phyloP scores from a whole-genome alignment of 1,140 invertebrate species.

The Pristionchus pacificus region DNA sequence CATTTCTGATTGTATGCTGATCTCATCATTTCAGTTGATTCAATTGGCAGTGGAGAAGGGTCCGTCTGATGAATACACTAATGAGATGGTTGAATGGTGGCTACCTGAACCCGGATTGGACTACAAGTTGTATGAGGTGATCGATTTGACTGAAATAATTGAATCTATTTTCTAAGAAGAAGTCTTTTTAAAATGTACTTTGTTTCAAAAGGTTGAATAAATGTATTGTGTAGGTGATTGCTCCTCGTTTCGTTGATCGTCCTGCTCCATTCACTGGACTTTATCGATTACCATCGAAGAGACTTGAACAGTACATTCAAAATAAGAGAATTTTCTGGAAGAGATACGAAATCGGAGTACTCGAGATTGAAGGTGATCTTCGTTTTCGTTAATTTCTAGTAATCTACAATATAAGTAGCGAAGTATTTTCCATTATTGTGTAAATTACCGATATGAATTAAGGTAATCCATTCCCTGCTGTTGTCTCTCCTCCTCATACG shows the following conservation, averaged over 20 bases:
- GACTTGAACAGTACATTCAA: conserved; percentile 33
- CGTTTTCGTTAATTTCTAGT: too few species aligned
- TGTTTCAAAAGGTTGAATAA: too few species aligned
- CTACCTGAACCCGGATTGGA: conserved; percentile 41
- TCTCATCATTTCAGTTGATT: conserved; percentile 44
- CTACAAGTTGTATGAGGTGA: conserved; percentile 41
- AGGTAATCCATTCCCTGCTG: conserved; percentile 35
- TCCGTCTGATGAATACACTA: conserved; percentile 44
- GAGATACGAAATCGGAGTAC: conserved; percentile 36
- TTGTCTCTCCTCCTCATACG: conserved; percentile 10
- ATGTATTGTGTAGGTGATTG: conserved; percentile 25
- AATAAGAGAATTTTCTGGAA: conserved; percentile 29
- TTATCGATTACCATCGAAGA: conserved; percentile 36
- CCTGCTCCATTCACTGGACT: conserved; percentile 43
- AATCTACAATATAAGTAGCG: too few species aligned
- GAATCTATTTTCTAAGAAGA: too few species aligned
- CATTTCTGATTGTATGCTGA: too few species aligned
- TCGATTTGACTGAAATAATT: too few species aligned
- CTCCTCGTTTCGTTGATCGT: conserved; percentile 39
- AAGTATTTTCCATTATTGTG: too few species aligned
- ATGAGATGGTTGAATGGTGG: conserved; percentile 54
- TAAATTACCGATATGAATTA: conserved; percentile 15
- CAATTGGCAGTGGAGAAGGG: conserved; percentile 49
- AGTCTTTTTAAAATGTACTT: background rate
- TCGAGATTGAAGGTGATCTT: conserved; percentile 45